Conservation (phyloP, 2,888 invertebrate species). For the Lampropteryx suffumata region DNA sequence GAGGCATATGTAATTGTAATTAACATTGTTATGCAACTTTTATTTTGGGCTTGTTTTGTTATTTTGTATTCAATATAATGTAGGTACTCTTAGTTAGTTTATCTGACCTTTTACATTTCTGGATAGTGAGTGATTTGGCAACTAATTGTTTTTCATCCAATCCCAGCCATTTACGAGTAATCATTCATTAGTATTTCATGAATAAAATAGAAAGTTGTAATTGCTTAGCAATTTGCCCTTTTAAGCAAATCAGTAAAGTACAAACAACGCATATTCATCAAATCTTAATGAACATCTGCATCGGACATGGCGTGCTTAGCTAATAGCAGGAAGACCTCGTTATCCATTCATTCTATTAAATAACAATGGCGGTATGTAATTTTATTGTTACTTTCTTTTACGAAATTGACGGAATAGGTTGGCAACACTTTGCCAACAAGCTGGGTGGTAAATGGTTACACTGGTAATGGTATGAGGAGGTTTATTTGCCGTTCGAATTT, state of each 20-base stretch:
- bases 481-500: constrained; percentile 22
- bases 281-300: constrained; percentile 35
- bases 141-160: too few relatives aligned
- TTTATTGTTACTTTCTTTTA: constrained; percentile 39
- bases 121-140: too few relatives aligned
- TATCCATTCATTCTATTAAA: constrained; percentile 31
- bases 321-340: constrained; percentile 31
- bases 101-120: background rate
- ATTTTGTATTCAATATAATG: background rate
- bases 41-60: constrained; percentile 11
- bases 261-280: constrained; percentile 8
- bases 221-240: too few relatives aligned
- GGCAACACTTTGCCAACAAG: constrained; percentile 6
- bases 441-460: constrained; percentile 4
- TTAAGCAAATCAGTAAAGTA: background rate
- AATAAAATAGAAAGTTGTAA: too few relatives aligned
- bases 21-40: constrained; percentile 39
- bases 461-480: background rate
- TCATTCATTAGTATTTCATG: too few relatives aligned
- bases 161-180: too few relatives aligned
- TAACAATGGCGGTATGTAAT: constrained; percentile 37
- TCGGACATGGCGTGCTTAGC: constrained; percentile 21
- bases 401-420: constrained; percentile 23
- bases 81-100: too few relatives aligned
- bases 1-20: constrained; percentile 46